Percentiles rank a stretch among this genome's conserved stretches.
phyloP scores from a whole-genome alignment of 1,140 invertebrate genomes.

The Oryctes rhinoceros region DNA sequence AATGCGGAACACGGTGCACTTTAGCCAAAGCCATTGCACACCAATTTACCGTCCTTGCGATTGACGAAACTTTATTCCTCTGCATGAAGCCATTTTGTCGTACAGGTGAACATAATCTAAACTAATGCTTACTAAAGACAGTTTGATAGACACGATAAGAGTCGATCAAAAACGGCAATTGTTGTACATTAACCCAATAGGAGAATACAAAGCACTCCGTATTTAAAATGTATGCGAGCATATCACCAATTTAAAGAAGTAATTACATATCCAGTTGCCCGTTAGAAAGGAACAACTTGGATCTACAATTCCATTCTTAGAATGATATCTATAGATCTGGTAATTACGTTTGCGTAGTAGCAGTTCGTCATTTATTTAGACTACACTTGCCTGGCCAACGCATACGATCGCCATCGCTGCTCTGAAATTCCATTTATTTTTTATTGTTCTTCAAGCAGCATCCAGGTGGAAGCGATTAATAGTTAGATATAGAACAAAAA shows the following conservation, averaged over 20 bases:
- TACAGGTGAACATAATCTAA: too few species aligned
- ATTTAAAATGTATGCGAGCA: not conserved
- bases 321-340: conserved; percentile 24
- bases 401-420: not conserved
- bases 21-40: too few species aligned
- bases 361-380: not conserved
- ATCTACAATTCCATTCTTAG: conserved; percentile 22
- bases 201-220: not conserved
- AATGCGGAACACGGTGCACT: too few species aligned
- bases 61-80: too few species aligned
- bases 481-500: not conserved
- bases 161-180: not conserved
- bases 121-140: too few species aligned
- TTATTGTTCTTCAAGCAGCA: conserved; percentile 1
- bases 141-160: not conserved
- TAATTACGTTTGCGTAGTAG: conserved; percentile 15
- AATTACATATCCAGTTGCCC: conserved; percentile 1
- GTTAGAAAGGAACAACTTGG: not conserved
- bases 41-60: too few species aligned
- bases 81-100: too few species aligned
- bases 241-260: conserved; percentile 12
- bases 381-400: not conserved
- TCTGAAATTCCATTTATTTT: conserved; percentile 18
- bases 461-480: not conserved
- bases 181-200: not conserved